phyloP scores from a whole-genome alignment of 2,113 vertebrate genomes.

The Hemichromis elongatus region DNA sequence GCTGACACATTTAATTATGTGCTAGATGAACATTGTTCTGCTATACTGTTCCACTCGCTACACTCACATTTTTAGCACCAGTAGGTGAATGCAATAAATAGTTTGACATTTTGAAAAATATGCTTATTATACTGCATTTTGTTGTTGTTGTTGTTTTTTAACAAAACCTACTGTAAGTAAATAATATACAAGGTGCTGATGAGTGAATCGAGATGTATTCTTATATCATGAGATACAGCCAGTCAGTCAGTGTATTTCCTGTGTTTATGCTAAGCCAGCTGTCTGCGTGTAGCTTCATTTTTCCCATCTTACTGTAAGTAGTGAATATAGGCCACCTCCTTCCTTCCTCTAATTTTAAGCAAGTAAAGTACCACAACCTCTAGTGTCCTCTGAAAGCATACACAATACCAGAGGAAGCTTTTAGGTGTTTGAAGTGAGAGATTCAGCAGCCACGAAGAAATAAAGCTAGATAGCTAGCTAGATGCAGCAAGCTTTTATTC shows the following conservation, averaged over 20 bases:
- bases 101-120: neutral
- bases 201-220: neutral
- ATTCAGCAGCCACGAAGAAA: neutral
- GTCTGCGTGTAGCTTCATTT: neutral
- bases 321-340: neutral
- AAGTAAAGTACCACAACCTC: neutral
- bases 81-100: neutral
- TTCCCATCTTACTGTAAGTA: neutral
- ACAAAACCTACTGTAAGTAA: neutral
- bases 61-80: neutral
- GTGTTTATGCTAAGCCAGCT: neutral
- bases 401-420: neutral
- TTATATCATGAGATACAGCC: neutral
- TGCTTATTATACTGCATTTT: neutral
- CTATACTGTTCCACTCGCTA: neutral
- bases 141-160: neutral
- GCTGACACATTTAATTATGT: neutral
- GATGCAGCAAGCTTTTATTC: slow-evolving; percentile 42
- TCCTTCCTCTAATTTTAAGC: neutral
- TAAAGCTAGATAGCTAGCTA: neutral
- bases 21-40: neutral
- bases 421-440: neutral
- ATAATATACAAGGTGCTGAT: neutral
- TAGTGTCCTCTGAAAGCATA: neutral
- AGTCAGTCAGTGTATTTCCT: neutral